Conservation (phyloP, 1,140 invertebrate species). For the Rhizoglyphus robini region DNA sequence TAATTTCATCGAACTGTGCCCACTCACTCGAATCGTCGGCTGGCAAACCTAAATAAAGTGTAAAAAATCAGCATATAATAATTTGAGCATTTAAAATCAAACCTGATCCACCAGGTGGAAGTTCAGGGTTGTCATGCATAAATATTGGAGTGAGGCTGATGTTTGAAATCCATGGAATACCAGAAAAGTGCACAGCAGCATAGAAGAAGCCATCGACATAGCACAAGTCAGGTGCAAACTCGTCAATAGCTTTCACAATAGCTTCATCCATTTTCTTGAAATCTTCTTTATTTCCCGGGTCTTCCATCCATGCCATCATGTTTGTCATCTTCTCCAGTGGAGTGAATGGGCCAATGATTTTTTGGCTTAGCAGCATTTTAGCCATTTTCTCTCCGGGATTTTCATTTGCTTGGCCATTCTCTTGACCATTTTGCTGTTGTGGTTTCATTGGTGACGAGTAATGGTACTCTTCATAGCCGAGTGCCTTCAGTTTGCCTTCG, state of each 20-base stretch:
- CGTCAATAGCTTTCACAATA: background rate
- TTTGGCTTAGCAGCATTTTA: background rate
- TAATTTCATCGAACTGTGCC: background rate
- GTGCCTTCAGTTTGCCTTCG: background rate
- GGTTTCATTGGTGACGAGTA: background rate
- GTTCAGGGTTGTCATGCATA: background rate
- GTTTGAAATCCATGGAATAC: constrained; percentile 12
- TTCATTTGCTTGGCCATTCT: background rate
- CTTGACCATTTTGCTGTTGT: background rate
- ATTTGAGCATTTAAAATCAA: too few relatives aligned
- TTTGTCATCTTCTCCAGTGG: background rate
- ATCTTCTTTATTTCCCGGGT: background rate
- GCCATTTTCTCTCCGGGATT: background rate
- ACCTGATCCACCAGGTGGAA: background rate
- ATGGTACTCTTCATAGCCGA: background rate
- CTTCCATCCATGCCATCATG: background rate
- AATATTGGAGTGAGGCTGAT: background rate
- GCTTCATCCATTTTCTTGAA: background rate
- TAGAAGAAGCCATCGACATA: constrained; percentile 9
- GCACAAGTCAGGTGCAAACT: background rate
- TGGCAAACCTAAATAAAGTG: background rate
- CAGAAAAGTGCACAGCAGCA: background rate
- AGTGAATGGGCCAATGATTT: background rate
- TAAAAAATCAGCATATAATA: too few relatives aligned
- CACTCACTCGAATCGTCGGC: background rate